Percentiles rank a stretch among this genome's conserved stretches.
These are phyloP conservation scores for Drosophila tani DNA, from an alignment of 1,140 invertebrate species.

Conservation along the genomic window DNA sequence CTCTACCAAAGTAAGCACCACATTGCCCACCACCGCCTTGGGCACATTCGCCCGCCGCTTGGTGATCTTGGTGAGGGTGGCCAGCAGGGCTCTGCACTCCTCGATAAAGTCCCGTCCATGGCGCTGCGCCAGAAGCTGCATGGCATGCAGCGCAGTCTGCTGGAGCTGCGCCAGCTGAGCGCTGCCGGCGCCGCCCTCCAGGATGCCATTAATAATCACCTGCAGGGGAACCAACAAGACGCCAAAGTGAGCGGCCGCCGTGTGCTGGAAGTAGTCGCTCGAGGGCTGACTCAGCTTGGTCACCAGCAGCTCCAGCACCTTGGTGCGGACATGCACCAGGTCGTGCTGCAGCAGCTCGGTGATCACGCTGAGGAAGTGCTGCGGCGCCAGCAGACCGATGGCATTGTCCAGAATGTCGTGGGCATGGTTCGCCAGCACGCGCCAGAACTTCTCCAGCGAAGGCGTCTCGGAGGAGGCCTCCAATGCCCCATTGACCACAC, in stretches of 20 bases:
- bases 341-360: slow-evolving; percentile 89
- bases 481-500: slow-evolving; percentile 86
- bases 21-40: slow-evolving; percentile 89
- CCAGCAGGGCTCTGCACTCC: slow-evolving; percentile 88
- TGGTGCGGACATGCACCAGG: slow-evolving; percentile 89
- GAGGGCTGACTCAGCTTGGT: slow-evolving; percentile 89
- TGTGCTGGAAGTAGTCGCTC: slow-evolving; percentile 87
- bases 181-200: slow-evolving; percentile 85
- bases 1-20: slow-evolving; percentile 93
- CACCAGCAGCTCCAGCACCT: slow-evolving; percentile 94
- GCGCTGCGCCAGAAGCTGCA: slow-evolving; percentile 92
- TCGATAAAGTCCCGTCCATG: slow-evolving; percentile 88
- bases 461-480: slow-evolving; percentile 71
- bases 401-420: slow-evolving; percentile 92
- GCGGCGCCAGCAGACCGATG: slow-evolving; percentile 91
- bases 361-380: slow-evolving; percentile 91
- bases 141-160: slow-evolving; percentile 92
- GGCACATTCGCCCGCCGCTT: slow-evolving; percentile 87
- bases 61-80: slow-evolving; percentile 87
- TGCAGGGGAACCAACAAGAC: slow-evolving; percentile 88
- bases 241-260: slow-evolving; percentile 86
- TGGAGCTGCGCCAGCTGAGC: slow-evolving; percentile 88
- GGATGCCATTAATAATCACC: slow-evolving; percentile 87
- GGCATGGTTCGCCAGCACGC: slow-evolving; percentile 90
- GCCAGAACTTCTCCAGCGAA: slow-evolving; percentile 91